These are phyloP conservation scores for Oligia latruncula DNA, from an alignment of 2,888 invertebrate genomes.

Conservation along the genomic window DNA sequence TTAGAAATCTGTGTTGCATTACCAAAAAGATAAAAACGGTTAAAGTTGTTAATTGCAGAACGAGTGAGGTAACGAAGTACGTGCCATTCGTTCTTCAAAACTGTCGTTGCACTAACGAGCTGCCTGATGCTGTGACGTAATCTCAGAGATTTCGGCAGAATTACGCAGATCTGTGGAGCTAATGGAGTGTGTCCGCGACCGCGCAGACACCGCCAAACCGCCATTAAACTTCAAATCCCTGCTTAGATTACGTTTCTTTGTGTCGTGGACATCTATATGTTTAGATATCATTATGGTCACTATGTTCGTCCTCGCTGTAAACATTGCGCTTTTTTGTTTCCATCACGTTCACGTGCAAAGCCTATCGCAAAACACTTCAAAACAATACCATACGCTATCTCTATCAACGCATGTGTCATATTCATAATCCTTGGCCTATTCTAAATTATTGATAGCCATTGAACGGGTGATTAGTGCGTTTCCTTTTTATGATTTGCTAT, in stretches of 20 bases:
- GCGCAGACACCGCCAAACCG: slow-evolving; percentile 63
- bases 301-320: slow-evolving; percentile 23
- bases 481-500: slow-evolving; percentile 58
- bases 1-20: slow-evolving; percentile 66
- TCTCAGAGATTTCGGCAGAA: slow-evolving; percentile 80
- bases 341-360: slow-evolving; percentile 49
- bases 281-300: slow-evolving; percentile 58
- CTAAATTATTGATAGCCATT: slow-evolving; percentile 59
- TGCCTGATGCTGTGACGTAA: slow-evolving; percentile 80
- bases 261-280: slow-evolving; percentile 58
- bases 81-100: slow-evolving; percentile 72
- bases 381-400: slow-evolving; percentile 39
- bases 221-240: slow-evolving; percentile 64
- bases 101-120: slow-evolving; percentile 76
- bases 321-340: slow-evolving; percentile 45
- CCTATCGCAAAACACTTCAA: slow-evolving; percentile 41
- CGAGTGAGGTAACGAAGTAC: slow-evolving; percentile 75
- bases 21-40: slow-evolving; percentile 66
- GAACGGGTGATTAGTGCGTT: slow-evolving; percentile 46
- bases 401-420: slow-evolving; percentile 56
- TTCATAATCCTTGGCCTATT: slow-evolving; percentile 67
- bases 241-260: slow-evolving; percentile 63
- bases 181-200: slow-evolving; percentile 81
- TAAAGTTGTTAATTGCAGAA: slow-evolving; percentile 77
- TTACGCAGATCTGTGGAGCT: slow-evolving; percentile 81